These are phyloP conservation scores for Acanthochromis polyacanthus DNA, from an alignment of 2,113 vertebrate species.

Conservation along the genomic window DNA sequence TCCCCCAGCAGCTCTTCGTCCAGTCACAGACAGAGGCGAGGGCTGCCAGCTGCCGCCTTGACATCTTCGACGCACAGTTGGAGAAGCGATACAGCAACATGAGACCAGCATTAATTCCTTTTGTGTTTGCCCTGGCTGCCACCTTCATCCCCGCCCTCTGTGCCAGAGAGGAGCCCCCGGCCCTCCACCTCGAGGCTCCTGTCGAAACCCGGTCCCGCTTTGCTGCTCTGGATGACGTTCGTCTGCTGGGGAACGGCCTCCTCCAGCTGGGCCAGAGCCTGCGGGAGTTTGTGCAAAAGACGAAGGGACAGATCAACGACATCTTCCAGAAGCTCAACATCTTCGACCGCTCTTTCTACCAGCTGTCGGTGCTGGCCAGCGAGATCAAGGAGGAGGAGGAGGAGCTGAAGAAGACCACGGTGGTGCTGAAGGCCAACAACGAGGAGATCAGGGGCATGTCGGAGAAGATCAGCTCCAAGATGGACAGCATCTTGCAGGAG, in stretches of 20 bases:
- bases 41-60: constrained; percentile 3
- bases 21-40: constrained; percentile 12
- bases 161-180: constrained; percentile 49
- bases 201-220: constrained; percentile 85
- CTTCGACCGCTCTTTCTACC: constrained; percentile 91
- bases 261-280: constrained; percentile 94
- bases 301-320: constrained; percentile 92
- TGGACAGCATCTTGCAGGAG: constrained; percentile 90
- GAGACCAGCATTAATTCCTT: constrained; percentile 67
- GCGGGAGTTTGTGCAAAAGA: constrained; percentile 94
- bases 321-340: constrained; percentile 94
- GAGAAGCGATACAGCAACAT: constrained; percentile 70
- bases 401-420: constrained; percentile 90
- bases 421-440: constrained; percentile 88
- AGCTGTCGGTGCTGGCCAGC: constrained; percentile 89
- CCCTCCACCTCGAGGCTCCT: constrained; percentile 50
- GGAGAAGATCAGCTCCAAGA: constrained; percentile 88
- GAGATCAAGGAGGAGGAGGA: constrained; percentile 94
- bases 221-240: constrained; percentile 92
- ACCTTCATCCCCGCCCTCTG: constrained; percentile 75
- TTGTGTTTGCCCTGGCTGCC: constrained; percentile 73
- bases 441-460: constrained; percentile 93
- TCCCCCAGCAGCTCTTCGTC: constrained; percentile 13
- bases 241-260: constrained; percentile 90
- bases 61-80: constrained; percentile 20